Base-by-base conservation (phyloP, 2,113 vertebrate genomes). In the Semnornis frantzii region DNA sequence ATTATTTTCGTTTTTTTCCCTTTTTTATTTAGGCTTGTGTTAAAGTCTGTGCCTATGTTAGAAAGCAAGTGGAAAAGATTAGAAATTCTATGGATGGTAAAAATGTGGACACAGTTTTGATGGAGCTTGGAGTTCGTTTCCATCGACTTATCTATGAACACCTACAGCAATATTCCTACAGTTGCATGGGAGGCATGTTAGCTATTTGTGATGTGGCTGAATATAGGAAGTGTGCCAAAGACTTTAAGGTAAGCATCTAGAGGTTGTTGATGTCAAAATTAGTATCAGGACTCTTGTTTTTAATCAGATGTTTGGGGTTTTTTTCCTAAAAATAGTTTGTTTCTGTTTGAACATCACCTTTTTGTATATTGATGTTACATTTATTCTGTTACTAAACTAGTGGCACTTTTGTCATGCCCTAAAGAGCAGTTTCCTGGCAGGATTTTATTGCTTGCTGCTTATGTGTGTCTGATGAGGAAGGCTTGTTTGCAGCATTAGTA, bases 121-220 rank as follows among this genome's bases (percentile, higher is more conserved):
- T 98, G 89, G 99, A 99, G 95, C 92, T 99, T 88, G 99, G 99
- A 68, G 98, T 99, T 79, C 99, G 99, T 90, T 99, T 99, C 97
- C 99, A 99, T 97, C 98, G 99, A 39, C 99, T 99, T 80, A 98
- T 99, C 95, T 99, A 99, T 27, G 99, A 99, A 73, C 99, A 99
- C 97, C 98, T 99, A 72, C 99, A 99, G 97, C 99, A 99, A 95
- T 99, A 98, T 97, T 99, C 98, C 91, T 99, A 99, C 97, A 99
- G 98, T 95, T 99, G 98, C 82, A 99, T 99, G 99, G 99, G 99
- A 85, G 99, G 99, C 97, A 99, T 99, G 99, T 97, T 99, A 94
- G 99, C 99, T 94, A 99, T 99, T 96, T 99, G 99, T 95, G 99
- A 99, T 5, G 99, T 99, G 93, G 99, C 99, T 65, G 99, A 99